These are phyloP conservation scores for Drosophila varians DNA, from an alignment of 1,140 invertebrate species.

Conservation along the genomic window DNA sequence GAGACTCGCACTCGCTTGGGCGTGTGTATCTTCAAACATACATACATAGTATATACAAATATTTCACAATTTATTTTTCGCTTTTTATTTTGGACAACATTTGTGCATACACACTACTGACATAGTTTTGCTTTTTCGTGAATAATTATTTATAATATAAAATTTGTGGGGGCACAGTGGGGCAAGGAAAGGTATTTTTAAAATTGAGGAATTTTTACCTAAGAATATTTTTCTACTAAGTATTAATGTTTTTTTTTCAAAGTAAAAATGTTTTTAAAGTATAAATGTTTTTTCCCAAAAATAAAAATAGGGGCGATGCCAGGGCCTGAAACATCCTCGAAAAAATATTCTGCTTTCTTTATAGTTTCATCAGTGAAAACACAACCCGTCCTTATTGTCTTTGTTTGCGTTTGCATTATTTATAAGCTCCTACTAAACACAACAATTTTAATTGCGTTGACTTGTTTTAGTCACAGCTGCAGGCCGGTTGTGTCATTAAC, in stretches of 20 bases:
- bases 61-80: constrained; percentile 39
- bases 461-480: constrained; percentile 41
- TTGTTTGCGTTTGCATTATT: not conserved
- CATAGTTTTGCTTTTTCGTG: constrained; percentile 53
- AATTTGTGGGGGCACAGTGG: constrained; percentile 55
- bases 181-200: constrained; percentile 1
- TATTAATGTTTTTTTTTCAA: no score
- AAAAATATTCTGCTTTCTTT: no score
- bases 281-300: no score
- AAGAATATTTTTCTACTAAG: no score
- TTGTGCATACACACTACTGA: constrained; percentile 80
- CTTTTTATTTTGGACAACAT: constrained; percentile 47
- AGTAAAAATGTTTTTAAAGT: no score
- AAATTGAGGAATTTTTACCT: no score
- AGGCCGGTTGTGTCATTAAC: constrained; percentile 72
- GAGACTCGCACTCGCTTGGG: constrained; percentile 12
- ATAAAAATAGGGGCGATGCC: no score
- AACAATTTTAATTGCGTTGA: constrained; percentile 48
- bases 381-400: no score
- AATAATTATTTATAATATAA: constrained; percentile 37
- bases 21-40: constrained; percentile 14
- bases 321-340: no score
- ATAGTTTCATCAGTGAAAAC: no score
- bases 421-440: constrained; percentile 3
- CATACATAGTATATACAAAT: constrained; percentile 12